Conservation (phyloP, 2,113 vertebrate species). For the Paralichthys olivaceus region DNA sequence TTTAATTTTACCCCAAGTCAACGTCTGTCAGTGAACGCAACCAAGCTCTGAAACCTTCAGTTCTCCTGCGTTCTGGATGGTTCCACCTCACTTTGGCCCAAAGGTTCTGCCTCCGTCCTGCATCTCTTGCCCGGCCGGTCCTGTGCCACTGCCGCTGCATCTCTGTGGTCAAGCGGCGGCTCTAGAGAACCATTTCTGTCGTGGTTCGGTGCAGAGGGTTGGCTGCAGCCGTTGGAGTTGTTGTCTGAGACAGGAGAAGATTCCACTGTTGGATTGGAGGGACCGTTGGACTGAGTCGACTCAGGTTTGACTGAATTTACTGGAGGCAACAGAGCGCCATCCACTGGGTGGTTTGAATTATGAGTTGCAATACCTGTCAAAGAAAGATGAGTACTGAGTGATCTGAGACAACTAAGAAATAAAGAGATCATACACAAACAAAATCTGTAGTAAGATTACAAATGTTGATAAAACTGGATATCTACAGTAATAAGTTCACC, state of each 20-base stretch:
- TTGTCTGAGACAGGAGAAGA: constrained; percentile 74
- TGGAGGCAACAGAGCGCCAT: constrained; percentile 61
- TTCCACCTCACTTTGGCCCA: constrained; percentile 62
- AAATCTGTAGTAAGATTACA: background rate
- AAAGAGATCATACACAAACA: background rate
- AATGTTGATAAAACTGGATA: background rate
- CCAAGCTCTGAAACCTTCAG: constrained; percentile 35
- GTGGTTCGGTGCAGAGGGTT: constrained; percentile 74
- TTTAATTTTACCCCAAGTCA: constrained; percentile 10
- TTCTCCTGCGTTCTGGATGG: constrained; percentile 67
- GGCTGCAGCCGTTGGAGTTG: constrained; percentile 88
- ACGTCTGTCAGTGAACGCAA: constrained; percentile 19
- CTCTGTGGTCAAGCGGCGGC: constrained; percentile 51
- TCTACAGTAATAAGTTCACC: background rate
- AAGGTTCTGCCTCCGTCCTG: constrained; percentile 67
- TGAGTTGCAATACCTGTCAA: constrained; percentile 85
- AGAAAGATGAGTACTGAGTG: background rate
- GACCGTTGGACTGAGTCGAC: constrained; percentile 84
- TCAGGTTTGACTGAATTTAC: constrained; percentile 83
- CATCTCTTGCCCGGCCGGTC: constrained; percentile 75
- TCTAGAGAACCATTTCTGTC: constrained; percentile 79
- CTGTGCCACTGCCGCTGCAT: constrained; percentile 1
- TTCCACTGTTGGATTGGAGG: constrained; percentile 72
- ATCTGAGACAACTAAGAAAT: background rate
- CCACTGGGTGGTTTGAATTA: constrained; percentile 65